Base-by-base conservation (phyloP, 2,888 invertebrate species). In the Branchipolynoe longqiensis region DNA sequence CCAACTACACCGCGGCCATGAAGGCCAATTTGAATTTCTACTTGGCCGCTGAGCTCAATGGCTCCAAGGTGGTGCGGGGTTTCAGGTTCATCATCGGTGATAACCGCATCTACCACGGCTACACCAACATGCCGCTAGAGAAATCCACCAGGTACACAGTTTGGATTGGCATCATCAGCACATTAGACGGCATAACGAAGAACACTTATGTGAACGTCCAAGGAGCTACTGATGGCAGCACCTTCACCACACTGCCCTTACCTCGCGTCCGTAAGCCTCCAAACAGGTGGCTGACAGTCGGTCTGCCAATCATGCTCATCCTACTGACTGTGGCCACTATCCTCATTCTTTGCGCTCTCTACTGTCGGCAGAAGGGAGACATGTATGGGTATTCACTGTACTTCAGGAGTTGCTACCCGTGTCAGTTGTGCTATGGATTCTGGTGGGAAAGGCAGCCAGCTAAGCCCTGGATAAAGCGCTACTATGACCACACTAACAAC, bases 11-110 rank as follows among this genome's bases (percentile, higher is more conserved):
- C 12, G 54, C 22, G 0, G 14, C 82, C 12, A n/a, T 58, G 36
- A 6, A 54, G 3, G 58, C 28, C 56, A 36, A 38, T 33, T 12
- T 82, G n/a, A 33, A 1, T 28, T 36, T n/a, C 14, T 83, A 83
- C 36, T 40, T 83, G 22, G 40, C 83, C 40, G 83, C 62, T 2
- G 64, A 40, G 22, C 28, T 83, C 4, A 38, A 28, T 22, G 38
- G 59, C 8, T 31, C 54, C 0, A n/a, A 25, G 25, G 12, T 64
- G 8, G 41, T 22, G 0, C 25, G 25, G 6, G 83, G 88, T 41
- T 88, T 84, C 6, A 95, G 95, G 83, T 98, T 98, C 93, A 94
- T 95, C 0, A 95, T 98, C 74, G 98, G 98, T 6, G 96, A 97
- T 93, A 95, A 95, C 8, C 95, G 94, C 86, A 95, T 94, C 3